Conservation (phyloP, 2,797 vertebrate species). For the Anguilla marmorata region DNA sequence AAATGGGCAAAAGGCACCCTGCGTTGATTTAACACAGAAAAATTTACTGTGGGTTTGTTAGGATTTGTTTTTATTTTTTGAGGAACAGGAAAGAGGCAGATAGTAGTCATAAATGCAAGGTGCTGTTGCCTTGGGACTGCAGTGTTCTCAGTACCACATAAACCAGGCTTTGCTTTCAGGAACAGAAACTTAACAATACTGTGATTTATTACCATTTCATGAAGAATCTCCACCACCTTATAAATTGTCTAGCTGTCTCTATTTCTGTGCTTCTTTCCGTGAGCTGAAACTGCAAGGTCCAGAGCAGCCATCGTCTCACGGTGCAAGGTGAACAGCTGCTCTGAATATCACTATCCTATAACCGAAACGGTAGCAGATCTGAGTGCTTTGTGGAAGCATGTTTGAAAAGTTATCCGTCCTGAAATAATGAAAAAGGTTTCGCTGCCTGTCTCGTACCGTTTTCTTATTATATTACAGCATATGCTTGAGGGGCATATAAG, state of each 20-base stretch:
- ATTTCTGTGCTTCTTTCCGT: neutral
- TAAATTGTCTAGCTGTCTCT: slow-evolving; percentile 24
- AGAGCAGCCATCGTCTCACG: neutral
- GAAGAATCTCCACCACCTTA: slow-evolving; percentile 18
- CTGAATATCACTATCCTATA: neutral
- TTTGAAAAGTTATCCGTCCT: neutral
- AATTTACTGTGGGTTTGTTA: neutral
- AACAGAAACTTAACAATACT: neutral
- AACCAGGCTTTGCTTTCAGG: slow-evolving; percentile 12
- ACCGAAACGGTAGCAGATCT: neutral
- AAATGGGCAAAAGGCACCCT: neutral
- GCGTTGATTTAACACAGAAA: neutral
- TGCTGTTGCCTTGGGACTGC: neutral
- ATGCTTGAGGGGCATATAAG: neutral
- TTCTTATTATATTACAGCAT: neutral
- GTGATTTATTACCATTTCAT: slow-evolving; percentile 25
- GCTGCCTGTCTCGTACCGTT: neutral
- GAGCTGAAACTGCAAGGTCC: neutral
- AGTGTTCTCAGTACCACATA: slow-evolving; percentile 24
- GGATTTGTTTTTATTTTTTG: slow-evolving; percentile 1
- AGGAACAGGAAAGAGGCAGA: neutral
- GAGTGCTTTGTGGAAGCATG: neutral
- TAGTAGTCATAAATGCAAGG: neutral
- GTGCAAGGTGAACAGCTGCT: neutral
- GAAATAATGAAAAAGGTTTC: neutral